Percentiles rank a stretch among this genome's conserved stretches.
Conservation (phyloP, 2,888 invertebrate genomes). For the Diogma glabrata region DNA sequence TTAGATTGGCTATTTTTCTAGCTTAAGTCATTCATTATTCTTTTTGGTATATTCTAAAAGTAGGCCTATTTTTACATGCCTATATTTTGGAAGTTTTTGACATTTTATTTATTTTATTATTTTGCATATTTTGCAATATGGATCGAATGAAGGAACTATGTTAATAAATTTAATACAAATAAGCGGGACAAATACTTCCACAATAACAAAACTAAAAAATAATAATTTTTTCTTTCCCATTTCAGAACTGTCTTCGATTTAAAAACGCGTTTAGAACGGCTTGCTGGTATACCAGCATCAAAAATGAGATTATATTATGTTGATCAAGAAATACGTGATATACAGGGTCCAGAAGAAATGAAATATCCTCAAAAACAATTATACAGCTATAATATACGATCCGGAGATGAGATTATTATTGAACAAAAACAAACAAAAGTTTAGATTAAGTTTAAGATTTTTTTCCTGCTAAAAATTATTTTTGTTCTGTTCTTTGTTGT, state of each 20-base stretch:
- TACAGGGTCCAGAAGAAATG: slow-evolving; percentile 79
- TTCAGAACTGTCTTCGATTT: slow-evolving; percentile 68
- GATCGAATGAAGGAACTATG: too few species aligned
- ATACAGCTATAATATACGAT: slow-evolving; percentile 80
- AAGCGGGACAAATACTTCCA: too few species aligned
- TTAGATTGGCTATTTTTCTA: too few species aligned
- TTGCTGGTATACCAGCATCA: slow-evolving; percentile 69
- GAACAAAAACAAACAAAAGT: slow-evolving; percentile 66
- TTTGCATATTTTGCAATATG: too few species aligned
- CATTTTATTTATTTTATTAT: too few species aligned
- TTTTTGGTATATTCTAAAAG: too few species aligned
- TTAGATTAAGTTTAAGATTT: too few species aligned
- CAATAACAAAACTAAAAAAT: neutral
- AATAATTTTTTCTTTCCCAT: slow-evolving; percentile 16
- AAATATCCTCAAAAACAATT: slow-evolving; percentile 77
- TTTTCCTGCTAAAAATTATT: too few species aligned
- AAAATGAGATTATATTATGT: slow-evolving; percentile 84
- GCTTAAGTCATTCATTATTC: too few species aligned
- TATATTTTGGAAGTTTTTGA: too few species aligned
- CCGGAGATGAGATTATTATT: slow-evolving; percentile 84
- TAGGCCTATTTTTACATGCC: too few species aligned
- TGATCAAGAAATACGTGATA: slow-evolving; percentile 64
- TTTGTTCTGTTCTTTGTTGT: too few species aligned
- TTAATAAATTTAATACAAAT: neutral
- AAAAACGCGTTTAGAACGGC: slow-evolving; percentile 64